Evolutionary conservation across 2,888 invertebrate species (phyloP).

Genomic region (Ypsolopha sequella): DNA sequence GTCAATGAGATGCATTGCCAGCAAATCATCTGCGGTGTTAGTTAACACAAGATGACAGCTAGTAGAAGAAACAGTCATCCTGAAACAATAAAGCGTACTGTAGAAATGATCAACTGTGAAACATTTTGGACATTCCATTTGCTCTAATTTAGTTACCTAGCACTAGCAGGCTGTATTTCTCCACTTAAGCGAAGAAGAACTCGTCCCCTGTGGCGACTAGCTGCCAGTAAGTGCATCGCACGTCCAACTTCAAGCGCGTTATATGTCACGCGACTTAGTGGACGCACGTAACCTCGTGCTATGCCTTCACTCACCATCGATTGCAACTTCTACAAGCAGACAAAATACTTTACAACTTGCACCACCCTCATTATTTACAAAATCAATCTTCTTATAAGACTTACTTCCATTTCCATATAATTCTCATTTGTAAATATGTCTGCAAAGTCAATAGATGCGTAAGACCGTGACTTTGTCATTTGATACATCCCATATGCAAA

Average conservation of each 20-base stretch:
- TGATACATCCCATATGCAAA: slow-evolving; percentile 14
- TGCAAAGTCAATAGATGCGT: slow-evolving; percentile 10
- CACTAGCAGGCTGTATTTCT: background rate
- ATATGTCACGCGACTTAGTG: slow-evolving; percentile 31
- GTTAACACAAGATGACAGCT: background rate
- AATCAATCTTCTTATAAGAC: background rate
- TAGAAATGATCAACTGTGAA: background rate
- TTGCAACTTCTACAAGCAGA: slow-evolving; percentile 22
- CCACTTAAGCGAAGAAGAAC: slow-evolving; percentile 22
- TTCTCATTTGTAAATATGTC: slow-evolving; percentile 9
- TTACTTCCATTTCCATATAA: slow-evolving; percentile 12
- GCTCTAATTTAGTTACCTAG: background rate
- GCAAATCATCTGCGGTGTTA: background rate
- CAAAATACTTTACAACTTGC: background rate
- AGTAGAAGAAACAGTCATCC: background rate
- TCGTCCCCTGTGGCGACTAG: slow-evolving; percentile 35
- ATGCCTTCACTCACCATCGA: slow-evolving; percentile 33
- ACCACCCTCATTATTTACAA: background rate
- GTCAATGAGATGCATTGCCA: background rate
- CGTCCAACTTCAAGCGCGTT: slow-evolving; percentile 21
- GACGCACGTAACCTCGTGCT: slow-evolving; percentile 33
- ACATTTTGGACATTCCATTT: background rate
- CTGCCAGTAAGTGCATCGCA: slow-evolving; percentile 33
- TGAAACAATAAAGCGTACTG: background rate
- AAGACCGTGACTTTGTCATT: slow-evolving; percentile 10